These are phyloP conservation scores for Halesus radiatus DNA, from an alignment of 1,140 invertebrate species.

Conservation along the genomic window DNA sequence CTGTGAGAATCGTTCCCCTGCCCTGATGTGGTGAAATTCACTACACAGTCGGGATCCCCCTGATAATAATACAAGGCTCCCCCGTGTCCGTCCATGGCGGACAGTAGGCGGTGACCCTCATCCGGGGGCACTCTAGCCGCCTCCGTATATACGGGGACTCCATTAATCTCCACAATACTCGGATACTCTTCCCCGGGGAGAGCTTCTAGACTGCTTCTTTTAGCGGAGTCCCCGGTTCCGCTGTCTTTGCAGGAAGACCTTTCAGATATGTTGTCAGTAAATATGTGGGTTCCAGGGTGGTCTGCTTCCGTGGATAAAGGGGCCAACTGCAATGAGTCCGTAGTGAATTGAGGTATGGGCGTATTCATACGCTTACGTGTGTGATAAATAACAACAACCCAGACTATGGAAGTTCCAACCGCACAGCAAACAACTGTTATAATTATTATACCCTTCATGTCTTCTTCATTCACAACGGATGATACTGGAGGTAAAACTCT, in stretches of 20 bases:
- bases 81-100: slow-evolving; percentile 8
- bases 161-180: background rate
- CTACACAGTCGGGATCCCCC: background rate
- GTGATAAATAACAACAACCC: slow-evolving; percentile 94
- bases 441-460: slow-evolving; percentile 88
- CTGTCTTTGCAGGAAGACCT: slow-evolving; percentile 77
- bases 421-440: slow-evolving; percentile 92
- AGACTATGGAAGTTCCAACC: slow-evolving; percentile 89
- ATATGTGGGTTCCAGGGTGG: slow-evolving; percentile 62
- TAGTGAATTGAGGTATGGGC: slow-evolving; percentile 62
- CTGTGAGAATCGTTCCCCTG: background rate
- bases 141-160: slow-evolving; percentile 18
- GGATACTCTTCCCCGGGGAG: slow-evolving; percentile 60
- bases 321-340: slow-evolving; percentile 68
- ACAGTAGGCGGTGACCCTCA: slow-evolving; percentile 38
- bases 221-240: slow-evolving; percentile 78
- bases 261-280: slow-evolving; percentile 69
- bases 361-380: slow-evolving; percentile 76
- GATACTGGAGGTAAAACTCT: slow-evolving; percentile 72
- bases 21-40: slow-evolving; percentile 1
- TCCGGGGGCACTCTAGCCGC: background rate
- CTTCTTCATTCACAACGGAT: slow-evolving; percentile 73
- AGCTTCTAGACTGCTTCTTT: slow-evolving; percentile 72
- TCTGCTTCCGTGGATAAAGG: slow-evolving; percentile 60
- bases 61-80: background rate